phyloP scores from a whole-genome alignment of 2,888 invertebrate species.

The Limenitis camilla region DNA sequence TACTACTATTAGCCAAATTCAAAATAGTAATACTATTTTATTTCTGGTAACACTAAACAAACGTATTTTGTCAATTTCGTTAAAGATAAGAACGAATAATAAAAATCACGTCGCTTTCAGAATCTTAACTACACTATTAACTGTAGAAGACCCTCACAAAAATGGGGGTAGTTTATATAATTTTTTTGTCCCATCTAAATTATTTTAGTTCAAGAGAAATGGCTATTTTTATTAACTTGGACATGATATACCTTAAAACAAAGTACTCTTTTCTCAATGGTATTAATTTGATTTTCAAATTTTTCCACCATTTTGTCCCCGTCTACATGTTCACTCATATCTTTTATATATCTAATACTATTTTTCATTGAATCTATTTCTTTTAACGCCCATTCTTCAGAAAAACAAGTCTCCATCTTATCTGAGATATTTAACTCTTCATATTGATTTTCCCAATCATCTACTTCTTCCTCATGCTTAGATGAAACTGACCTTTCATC shows the following conservation, averaged over 20 bases:
- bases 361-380: constrained; percentile 54
- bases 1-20: no score
- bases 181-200: no score
- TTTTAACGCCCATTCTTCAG: constrained; percentile 47
- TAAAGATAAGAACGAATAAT: no score
- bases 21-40: no score
- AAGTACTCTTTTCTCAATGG: constrained; percentile 40
- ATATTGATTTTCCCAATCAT: constrained; percentile 42
- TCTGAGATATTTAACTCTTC: constrained; percentile 28
- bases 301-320: constrained; percentile 42
- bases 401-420: constrained; percentile 52
- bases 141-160: no score
- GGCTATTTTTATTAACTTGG: neutral
- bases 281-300: constrained; percentile 42
- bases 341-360: constrained; percentile 48
- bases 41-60: no score
- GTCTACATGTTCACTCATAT: constrained; percentile 41
- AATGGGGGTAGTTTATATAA: no score
- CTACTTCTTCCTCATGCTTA: constrained; percentile 12
- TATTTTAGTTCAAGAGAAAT: no score
- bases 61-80: no score
- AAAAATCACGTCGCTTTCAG: no score
- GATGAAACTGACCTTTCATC: constrained; percentile 24
- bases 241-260: constrained; percentile 49
- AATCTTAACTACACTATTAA: no score